These are phyloP conservation scores for Julus scandinavius DNA, from an alignment of 2,888 invertebrate species.

Conservation along the genomic window DNA sequence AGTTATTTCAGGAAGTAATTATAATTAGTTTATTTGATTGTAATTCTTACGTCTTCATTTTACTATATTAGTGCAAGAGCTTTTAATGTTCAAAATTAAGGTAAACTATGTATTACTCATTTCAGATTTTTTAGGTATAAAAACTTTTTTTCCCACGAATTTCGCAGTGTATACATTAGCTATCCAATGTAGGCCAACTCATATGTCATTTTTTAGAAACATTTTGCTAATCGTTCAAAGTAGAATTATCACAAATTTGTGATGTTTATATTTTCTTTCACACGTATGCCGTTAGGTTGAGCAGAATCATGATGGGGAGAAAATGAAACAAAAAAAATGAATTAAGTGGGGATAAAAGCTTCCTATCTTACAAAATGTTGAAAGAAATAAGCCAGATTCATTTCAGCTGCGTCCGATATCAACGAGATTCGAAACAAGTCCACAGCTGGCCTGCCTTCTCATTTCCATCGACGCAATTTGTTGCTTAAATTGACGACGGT, in stretches of 20 bases:
- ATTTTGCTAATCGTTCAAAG: neutral
- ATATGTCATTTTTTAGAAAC: neutral
- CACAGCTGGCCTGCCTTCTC: neutral
- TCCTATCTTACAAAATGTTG: neutral
- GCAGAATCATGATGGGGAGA: neutral
- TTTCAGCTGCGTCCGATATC: neutral
- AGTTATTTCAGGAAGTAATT: too few species aligned
- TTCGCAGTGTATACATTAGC: neutral
- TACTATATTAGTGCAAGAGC: too few species aligned
- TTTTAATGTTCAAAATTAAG: constrained; percentile 21
- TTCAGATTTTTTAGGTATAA: neutral
- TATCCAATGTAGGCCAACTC: constrained; percentile 10
- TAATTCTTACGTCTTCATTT: too few species aligned
- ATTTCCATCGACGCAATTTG: neutral
- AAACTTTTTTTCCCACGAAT: neutral
- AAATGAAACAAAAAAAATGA: constrained; percentile 5
- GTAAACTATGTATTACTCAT: neutral
- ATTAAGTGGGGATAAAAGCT: constrained; percentile 34
- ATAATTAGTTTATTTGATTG: too few species aligned
- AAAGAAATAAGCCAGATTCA: constrained; percentile 29
- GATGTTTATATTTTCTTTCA: constrained; percentile 12
- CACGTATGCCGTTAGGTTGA: neutral
- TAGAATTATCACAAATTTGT: neutral
- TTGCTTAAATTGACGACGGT: neutral
- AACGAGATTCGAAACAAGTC: neutral